phyloP scores from a whole-genome alignment of 2,113 vertebrate species.

The Drymodes brunneopygia region DNA sequence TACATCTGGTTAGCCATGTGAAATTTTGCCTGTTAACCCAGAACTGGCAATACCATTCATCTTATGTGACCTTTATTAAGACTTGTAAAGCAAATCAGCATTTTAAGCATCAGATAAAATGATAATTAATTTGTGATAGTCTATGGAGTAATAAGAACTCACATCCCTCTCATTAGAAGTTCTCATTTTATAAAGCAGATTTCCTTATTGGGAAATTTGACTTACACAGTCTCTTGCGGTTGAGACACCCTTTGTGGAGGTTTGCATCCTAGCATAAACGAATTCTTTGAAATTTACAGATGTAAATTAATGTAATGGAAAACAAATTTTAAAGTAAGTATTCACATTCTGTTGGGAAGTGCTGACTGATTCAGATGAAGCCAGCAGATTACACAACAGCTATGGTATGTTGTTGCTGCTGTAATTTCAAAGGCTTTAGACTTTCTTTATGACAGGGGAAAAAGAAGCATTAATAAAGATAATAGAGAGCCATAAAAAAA shows the following conservation, averaged over 20 bases:
- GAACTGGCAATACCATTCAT: neutral
- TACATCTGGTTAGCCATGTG: neutral
- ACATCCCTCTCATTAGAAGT: neutral
- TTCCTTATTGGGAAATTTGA: neutral
- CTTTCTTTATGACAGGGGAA: neutral
- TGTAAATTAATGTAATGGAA: neutral
- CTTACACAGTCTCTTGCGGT: neutral
- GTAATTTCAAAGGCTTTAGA: slow-evolving; percentile 46
- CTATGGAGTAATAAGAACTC: neutral
- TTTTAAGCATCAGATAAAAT: slow-evolving; percentile 19
- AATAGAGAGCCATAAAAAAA: slow-evolving; percentile 18
- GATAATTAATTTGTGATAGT: neutral
- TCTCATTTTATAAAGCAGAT: neutral
- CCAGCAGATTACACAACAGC: slow-evolving; percentile 59
- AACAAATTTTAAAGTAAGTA: slow-evolving; percentile 1
- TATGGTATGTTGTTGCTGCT: slow-evolving; percentile 63
- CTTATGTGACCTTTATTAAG: neutral
- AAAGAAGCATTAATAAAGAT: slow-evolving; percentile 43
- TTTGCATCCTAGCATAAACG: neutral
- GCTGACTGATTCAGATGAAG: slow-evolving; percentile 68
- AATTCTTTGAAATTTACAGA: neutral
- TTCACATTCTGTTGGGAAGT: slow-evolving; percentile 50
- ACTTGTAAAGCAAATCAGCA: slow-evolving; percentile 13
- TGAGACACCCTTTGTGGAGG: neutral
- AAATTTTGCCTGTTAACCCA: neutral